A percentile compares a stretch with the other conserved stretches of the same genome.
phyloP scores from a whole-genome alignment of 2,888 invertebrate species.

The Hyles lineata region DNA sequence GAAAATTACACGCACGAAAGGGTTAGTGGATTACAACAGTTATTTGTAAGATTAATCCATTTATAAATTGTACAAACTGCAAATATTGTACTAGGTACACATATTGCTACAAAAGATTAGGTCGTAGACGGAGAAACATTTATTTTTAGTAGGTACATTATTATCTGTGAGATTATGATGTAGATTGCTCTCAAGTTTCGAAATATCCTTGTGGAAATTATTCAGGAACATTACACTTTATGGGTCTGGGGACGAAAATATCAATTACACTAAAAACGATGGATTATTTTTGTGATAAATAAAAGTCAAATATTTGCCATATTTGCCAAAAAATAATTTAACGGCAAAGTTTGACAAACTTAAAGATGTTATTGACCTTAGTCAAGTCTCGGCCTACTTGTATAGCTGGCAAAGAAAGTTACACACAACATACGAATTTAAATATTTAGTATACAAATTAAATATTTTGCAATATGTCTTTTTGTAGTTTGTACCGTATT shows the following conservation, averaged over 20 bases:
- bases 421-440: background rate
- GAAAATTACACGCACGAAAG: conserved; percentile 27
- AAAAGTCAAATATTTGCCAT: too few species aligned
- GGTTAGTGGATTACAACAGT: conserved; percentile 31
- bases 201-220: too few species aligned
- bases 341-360: conserved; percentile 14
- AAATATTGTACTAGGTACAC: background rate
- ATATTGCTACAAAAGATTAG: too few species aligned
- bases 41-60: conserved; percentile 22
- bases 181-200: too few species aligned
- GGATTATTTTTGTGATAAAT: too few species aligned
- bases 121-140: too few species aligned
- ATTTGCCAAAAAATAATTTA: background rate
- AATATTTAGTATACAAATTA: background rate
- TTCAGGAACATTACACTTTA: too few species aligned
- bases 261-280: too few species aligned
- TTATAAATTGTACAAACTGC: background rate
- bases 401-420: background rate
- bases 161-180: too few species aligned
- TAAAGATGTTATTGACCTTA: conserved; percentile 8
- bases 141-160: too few species aligned
- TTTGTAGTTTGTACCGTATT: too few species aligned
- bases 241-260: too few species aligned
- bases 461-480: background rate
- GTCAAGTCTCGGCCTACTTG: background rate